Conservation (phyloP, 2,113 vertebrate species). For the Rhabdornis inornatus region DNA sequence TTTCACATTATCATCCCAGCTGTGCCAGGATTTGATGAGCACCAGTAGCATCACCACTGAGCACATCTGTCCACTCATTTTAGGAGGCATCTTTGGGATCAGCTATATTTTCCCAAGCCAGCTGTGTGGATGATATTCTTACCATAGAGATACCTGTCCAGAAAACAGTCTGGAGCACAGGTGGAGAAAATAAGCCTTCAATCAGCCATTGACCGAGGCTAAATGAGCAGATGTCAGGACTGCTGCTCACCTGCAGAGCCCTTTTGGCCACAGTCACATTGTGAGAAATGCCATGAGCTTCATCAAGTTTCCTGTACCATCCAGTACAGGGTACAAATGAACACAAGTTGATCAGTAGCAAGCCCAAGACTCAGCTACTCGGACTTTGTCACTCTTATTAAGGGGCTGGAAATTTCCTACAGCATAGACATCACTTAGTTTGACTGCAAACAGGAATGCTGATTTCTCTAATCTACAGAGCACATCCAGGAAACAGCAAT, state of each 20-base stretch:
- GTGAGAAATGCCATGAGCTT: not conserved
- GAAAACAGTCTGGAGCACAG: not conserved
- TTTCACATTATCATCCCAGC: not conserved
- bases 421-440: not conserved
- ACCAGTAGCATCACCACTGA: not conserved
- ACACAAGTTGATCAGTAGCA: not conserved
- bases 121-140: not conserved
- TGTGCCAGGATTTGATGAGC: not conserved
- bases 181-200: not conserved
- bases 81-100: not conserved
- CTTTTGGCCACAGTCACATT: not conserved
- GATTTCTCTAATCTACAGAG: not conserved
- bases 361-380: not conserved
- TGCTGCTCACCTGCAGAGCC: not conserved
- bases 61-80: not conserved
- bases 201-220: not conserved
- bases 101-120: not conserved
- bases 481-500: not conserved
- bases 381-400: not conserved
- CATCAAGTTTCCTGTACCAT: accelerated
- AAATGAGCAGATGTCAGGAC: not conserved
- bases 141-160: not conserved
- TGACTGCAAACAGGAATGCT: not conserved
- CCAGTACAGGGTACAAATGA: not conserved
- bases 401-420: not conserved